Base-by-base conservation (phyloP, 2,888 invertebrate genomes). In the Synergus umbraculus region DNA sequence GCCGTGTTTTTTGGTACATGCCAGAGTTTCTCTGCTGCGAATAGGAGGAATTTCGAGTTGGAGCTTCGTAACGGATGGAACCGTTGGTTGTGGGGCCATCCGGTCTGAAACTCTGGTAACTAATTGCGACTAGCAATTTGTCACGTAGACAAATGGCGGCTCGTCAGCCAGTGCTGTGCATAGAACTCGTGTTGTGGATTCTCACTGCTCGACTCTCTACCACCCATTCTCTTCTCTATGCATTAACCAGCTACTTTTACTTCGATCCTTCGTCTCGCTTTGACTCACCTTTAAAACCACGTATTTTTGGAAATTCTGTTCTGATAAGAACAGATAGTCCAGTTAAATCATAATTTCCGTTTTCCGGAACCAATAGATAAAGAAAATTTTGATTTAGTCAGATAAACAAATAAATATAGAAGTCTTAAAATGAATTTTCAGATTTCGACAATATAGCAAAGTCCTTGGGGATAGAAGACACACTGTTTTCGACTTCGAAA, bases 41-140 rank as follows among this genome's bases (percentile, higher is more conserved):
- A 83, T 83, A 79, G 83, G 83, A 80, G 83, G 83, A 84, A 81
- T 83, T 84, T 84, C 82, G 80, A 84, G 85, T 81, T 83, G 79
- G 82, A 83, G 81, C 81, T 82, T 82, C 77, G 81, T 82, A 82
- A 79, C 79, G 82, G 79, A 78, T 80, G 82, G 80, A 81, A 83
- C 82, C 78, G 81, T 82, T 82, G 81, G 82, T 80, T 80, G 80
- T 80, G 79, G 80, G 84, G 82, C 85, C 87, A 88, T 88, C 86
- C 88, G 86, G 86, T 87, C 88, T 87, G 87, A 85, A 88, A 88
- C 89, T 89, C 88, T 83, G 88, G 84, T 89, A 89, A 89, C 90
- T 90, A 90, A 90, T 90, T 90, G 90, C 90, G 88, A 89, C 88
- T 88, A 87, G 89, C 89, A 88, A 89, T 90, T 90, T 89, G 88